A percentile compares a stretch with the other conserved stretches of the same genome.
Evolutionary conservation across 1,140 invertebrate genomes (phyloP).

Genomic region (Drosophila neocordata): DNA sequence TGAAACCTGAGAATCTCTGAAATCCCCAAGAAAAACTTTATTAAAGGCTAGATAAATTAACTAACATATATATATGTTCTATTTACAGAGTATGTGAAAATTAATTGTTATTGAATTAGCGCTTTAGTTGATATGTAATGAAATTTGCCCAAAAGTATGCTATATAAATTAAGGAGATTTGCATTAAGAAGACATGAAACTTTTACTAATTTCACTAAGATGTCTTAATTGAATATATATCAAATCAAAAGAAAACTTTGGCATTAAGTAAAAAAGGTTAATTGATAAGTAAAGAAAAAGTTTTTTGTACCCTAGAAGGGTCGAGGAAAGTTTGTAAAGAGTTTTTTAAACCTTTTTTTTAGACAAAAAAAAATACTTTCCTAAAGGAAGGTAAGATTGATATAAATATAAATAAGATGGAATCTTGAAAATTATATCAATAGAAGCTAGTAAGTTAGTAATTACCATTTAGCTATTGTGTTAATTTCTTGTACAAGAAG

Average conservation of each 20-base stretch:
- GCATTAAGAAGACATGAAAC: neutral
- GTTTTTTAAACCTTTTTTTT: too few relatives aligned
- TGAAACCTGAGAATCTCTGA: neutral
- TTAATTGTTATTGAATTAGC: neutral
- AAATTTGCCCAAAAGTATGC: conserved; percentile 1
- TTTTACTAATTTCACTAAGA: neutral
- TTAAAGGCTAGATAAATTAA: neutral
- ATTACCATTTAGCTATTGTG: neutral
- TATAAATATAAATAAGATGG: too few relatives aligned
- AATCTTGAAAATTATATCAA: neutral
- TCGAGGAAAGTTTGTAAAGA: too few relatives aligned
- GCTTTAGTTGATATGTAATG: neutral
- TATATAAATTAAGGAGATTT: neutral
- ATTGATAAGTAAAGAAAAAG: too few relatives aligned
- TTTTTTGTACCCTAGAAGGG: too few relatives aligned
- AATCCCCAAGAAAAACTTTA: neutral
- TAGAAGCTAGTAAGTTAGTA: neutral
- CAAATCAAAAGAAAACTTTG: too few relatives aligned
- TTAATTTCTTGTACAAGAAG: neutral
- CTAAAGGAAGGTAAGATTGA: too few relatives aligned
- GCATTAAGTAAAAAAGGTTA: too few relatives aligned
- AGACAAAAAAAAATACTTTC: too few relatives aligned
- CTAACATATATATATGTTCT: too few relatives aligned
- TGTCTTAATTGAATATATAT: too few relatives aligned
- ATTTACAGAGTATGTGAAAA: too few relatives aligned